Conservation (phyloP, 1,140 invertebrate genomes). For the Phthorimaea operculella region DNA sequence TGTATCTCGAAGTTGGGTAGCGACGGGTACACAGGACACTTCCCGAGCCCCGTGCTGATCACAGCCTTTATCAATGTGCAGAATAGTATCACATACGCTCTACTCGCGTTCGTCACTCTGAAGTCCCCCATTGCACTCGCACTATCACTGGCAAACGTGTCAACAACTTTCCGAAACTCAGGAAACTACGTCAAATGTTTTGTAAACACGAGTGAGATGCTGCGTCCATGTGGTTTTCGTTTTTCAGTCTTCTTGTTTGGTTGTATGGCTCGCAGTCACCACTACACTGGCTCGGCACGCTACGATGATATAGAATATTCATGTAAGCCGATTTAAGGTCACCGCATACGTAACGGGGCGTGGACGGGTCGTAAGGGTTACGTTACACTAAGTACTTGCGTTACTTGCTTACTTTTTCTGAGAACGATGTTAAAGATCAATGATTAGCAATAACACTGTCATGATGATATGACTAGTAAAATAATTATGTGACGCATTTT, state of each 20-base stretch:
- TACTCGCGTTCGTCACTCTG: slow-evolving; percentile 22
- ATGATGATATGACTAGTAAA: no score
- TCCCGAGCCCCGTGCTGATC: slow-evolving; percentile 65
- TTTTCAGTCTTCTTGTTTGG: no score
- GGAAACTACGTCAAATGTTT: no score
- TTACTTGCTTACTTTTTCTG: no score
- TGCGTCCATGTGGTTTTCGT: no score
- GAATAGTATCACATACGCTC: slow-evolving; percentile 29
- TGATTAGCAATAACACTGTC: no score
- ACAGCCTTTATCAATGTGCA: slow-evolving; percentile 28
- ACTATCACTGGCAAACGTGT: background rate
- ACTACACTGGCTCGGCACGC: background rate
- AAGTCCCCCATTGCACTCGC: slow-evolving; percentile 45
- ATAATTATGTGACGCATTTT: no score
- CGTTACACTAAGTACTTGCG: no score
- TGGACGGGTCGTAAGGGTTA: slow-evolving; percentile 1
- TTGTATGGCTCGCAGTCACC: background rate
- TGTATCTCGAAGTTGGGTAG: slow-evolving; percentile 71
- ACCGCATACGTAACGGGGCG: slow-evolving; percentile 4
- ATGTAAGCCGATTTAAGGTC: slow-evolving; percentile 4
- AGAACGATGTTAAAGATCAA: no score
- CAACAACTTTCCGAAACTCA: background rate
- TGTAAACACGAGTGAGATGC: no score
- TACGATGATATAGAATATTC: slow-evolving; percentile 4
- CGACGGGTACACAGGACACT: slow-evolving; percentile 70